These are phyloP conservation scores for Catostylus mosaicus DNA, from an alignment of 30 jellyfish, hydroid and myxozoan species.

Conservation along the genomic window DNA sequence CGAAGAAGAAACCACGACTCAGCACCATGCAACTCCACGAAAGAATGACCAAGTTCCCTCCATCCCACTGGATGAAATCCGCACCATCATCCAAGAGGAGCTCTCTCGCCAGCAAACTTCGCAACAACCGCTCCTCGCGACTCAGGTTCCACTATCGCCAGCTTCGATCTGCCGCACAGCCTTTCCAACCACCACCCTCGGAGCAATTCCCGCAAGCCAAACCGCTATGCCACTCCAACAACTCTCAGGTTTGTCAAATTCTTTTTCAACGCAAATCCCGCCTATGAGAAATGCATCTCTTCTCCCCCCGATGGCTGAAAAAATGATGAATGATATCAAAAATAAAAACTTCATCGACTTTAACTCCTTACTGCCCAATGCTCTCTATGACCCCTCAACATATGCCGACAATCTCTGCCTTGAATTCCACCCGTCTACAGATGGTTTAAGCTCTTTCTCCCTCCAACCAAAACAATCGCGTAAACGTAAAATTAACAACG, in stretches of 20 bases:
- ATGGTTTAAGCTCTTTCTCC: neutral
- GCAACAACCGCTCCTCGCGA: neutral
- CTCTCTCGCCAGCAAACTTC: neutral
- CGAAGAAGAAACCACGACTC: neutral
- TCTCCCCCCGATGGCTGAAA: conserved; percentile 5
- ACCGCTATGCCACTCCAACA: neutral
- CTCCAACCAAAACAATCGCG: neutral
- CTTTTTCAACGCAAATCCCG: neutral
- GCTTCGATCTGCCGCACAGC: neutral
- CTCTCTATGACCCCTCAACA: neutral
- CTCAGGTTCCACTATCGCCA: neutral
- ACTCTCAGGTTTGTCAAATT: neutral
- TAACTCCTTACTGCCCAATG: neutral
- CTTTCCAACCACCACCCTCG: neutral
- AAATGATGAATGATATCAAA: neutral
- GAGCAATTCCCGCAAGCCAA: too few relatives aligned
- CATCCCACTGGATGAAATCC: neutral
- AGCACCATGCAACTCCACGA: neutral
- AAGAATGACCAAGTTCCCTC: too few relatives aligned
- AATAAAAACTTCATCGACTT: conserved; percentile 8
- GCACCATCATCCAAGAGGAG: neutral
- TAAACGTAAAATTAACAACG: neutral
- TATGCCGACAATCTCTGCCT: neutral
- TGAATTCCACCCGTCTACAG: conserved; percentile 2
- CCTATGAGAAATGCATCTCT: neutral